A percentile compares a stretch with the other conserved stretches of the same genome.
Conservation (phyloP, 2,113 vertebrate species). For the Atherinomorus stipes region DNA sequence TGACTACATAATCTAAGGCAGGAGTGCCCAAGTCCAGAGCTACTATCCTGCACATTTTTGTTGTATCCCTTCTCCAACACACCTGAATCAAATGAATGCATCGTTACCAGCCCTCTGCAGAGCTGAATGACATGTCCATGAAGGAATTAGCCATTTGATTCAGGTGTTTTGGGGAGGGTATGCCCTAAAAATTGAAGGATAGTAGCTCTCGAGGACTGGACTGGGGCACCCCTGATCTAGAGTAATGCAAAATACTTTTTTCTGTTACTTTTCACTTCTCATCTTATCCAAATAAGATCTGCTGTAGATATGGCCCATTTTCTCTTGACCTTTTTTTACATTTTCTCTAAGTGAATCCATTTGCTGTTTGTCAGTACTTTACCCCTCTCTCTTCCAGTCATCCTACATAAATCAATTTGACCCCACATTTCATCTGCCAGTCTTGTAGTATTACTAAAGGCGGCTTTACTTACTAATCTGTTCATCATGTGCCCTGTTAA, state of each 20-base stretch:
- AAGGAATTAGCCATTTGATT: too few relatives aligned
- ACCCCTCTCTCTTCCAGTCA: neutral
- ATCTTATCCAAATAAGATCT: neutral
- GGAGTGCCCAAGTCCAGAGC: too few relatives aligned
- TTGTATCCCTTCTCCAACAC: too few relatives aligned
- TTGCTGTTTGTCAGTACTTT: neutral
- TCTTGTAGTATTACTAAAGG: slow-evolving; percentile 29
- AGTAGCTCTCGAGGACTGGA: too few relatives aligned
- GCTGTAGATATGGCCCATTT: neutral
- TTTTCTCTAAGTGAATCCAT: slow-evolving; percentile 1
- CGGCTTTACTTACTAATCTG: slow-evolving; percentile 32
- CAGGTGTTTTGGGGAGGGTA: too few relatives aligned
- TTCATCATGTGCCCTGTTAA: slow-evolving; percentile 25
- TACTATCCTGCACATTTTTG: too few relatives aligned
- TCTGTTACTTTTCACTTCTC: neutral
- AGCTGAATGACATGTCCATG: too few relatives aligned
- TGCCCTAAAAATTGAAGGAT: too few relatives aligned
- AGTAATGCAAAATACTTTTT: neutral
- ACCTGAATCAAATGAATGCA: too few relatives aligned
- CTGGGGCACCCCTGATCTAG: too few relatives aligned
- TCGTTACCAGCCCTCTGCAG: too few relatives aligned
- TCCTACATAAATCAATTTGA: slow-evolving; percentile 21
- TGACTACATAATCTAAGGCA: too few relatives aligned
- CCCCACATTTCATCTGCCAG: slow-evolving; percentile 33
- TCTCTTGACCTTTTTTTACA: neutral